Conservation (phyloP, 2,113 vertebrate genomes). For the Micromys minutus region DNA sequence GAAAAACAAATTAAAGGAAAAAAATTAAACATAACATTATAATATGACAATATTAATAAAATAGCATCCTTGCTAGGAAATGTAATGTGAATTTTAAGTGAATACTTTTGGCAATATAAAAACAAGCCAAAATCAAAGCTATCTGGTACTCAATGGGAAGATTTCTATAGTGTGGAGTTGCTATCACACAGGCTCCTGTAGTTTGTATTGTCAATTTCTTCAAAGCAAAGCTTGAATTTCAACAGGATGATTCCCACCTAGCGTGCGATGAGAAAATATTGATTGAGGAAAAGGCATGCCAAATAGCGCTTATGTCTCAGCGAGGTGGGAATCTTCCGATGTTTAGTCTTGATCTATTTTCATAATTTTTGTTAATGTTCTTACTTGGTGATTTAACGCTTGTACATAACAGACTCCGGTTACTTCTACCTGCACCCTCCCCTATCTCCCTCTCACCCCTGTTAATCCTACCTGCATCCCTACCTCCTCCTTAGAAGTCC, state of each 20-base stretch:
- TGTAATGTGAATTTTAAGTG: not conserved
- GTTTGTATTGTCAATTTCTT: not conserved
- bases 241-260: not conserved
- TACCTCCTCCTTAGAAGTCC: not conserved
- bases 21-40: not conserved
- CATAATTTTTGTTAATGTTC: not conserved
- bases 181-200: not conserved
- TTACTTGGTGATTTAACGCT: not conserved
- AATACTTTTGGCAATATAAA: constrained; percentile 19
- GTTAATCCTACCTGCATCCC: no score
- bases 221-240: not conserved
- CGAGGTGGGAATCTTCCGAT: not conserved
- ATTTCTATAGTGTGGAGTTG: not conserved
- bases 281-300: not conserved
- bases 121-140: constrained; percentile 39
- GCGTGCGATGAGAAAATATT: constrained; percentile 44
- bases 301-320: not conserved
- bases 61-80: not conserved
- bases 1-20: constrained; percentile 1
- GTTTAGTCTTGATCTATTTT: not conserved
- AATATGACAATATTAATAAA: constrained; percentile 8
- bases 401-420: not conserved
- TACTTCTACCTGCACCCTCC: not conserved
- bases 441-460: not conserved
- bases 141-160: not conserved